Evolutionary conservation across 2,113 vertebrate species (phyloP).

Genomic region (Pituophis catenifer): DNA sequence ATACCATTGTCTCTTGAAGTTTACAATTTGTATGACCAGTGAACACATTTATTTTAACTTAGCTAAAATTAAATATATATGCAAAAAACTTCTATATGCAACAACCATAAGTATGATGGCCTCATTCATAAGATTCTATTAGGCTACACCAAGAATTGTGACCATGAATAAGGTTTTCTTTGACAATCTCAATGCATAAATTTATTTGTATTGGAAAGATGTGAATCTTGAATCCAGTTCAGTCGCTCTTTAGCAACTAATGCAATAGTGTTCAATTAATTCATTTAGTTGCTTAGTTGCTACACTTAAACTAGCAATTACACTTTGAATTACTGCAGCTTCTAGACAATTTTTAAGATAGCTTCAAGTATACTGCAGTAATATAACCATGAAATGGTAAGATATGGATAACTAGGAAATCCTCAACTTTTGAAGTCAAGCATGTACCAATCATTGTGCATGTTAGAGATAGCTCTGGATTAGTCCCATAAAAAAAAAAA

Average conservation of each 20-base stretch:
- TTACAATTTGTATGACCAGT: not conserved
- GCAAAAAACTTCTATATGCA: too few relatives aligned
- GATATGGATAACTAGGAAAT: not conserved
- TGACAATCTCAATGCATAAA: not conserved
- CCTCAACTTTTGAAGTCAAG: not conserved
- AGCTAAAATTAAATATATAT: not conserved
- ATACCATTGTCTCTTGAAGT: not conserved
- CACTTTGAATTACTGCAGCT: not conserved
- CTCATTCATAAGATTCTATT: not conserved
- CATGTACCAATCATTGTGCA: not conserved
- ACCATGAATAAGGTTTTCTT: not conserved
- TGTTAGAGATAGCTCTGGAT: not conserved
- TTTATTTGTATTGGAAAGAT: not conserved
- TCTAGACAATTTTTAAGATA: not conserved
- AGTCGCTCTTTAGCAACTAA: not conserved
- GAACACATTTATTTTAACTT: not conserved
- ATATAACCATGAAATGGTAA: not conserved
- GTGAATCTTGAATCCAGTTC: not conserved
- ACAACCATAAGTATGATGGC: not conserved
- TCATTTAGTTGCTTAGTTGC: not conserved
- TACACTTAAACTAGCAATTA: not conserved
- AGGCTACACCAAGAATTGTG: not conserved
- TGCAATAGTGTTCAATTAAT: not conserved
- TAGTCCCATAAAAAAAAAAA: not conserved
- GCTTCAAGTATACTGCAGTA: not conserved